Conservation (phyloP, 2,797 vertebrate species). For the Ispidina picta region DNA sequence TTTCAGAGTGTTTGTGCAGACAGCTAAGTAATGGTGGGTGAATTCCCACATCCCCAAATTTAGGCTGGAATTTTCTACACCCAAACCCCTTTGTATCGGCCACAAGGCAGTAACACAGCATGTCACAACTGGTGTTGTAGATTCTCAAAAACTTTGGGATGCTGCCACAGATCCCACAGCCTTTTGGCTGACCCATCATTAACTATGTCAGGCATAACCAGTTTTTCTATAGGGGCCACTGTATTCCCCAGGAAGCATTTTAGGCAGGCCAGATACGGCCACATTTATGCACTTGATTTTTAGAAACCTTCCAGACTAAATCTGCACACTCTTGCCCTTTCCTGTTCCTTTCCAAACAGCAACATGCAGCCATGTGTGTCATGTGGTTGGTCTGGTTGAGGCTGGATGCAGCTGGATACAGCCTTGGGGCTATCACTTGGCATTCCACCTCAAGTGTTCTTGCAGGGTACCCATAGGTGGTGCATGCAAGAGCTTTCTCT, state of each 20-base stretch:
- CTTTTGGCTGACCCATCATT: slow-evolving; percentile 41
- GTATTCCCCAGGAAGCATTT: slow-evolving; percentile 32
- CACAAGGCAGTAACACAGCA: background rate
- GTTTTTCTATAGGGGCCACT: background rate
- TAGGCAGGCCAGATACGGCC: background rate
- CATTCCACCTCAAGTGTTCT: background rate
- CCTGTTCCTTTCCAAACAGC: background rate
- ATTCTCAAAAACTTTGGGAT: background rate
- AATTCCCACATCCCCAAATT: slow-evolving; percentile 40
- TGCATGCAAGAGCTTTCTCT: background rate
- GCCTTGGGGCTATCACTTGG: background rate
- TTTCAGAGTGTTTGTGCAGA: background rate
- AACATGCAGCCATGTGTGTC: background rate
- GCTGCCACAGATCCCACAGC: slow-evolving; percentile 44
- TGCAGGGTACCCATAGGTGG: background rate
- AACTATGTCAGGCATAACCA: background rate
- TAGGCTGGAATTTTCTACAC: slow-evolving; percentile 35
- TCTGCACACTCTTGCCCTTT: background rate
- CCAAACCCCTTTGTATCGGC: background rate
- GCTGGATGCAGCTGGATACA: background rate
- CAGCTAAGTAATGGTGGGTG: slow-evolving; percentile 25
- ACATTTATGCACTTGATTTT: background rate
- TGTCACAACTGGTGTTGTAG: background rate
- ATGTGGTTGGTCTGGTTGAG: background rate
- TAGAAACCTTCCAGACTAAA: background rate